Conservation (phyloP, 1,140 invertebrate genomes). For the Aleiodes sp. region DNA sequence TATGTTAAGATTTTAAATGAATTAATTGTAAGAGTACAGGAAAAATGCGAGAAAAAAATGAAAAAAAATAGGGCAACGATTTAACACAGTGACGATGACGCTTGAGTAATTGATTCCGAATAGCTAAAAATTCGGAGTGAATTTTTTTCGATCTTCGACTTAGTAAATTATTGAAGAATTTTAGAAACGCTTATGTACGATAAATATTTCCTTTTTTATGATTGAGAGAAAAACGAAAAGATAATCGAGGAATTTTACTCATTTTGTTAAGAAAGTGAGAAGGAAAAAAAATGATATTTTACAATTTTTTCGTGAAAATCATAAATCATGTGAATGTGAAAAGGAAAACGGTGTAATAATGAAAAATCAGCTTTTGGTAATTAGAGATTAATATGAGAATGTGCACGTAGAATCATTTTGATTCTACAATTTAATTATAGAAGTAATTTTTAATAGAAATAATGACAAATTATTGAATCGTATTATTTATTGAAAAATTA, state of each 20-base stretch:
- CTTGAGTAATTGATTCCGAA: constrained; percentile 21
- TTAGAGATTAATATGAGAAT: constrained; percentile 12
- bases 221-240: not conserved
- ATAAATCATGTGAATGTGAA: not conserved
- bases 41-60: constrained; percentile 1
- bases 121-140: not conserved
- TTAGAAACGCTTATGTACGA: constrained; percentile 17
- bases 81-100: constrained; percentile 25
- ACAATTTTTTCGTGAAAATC: not conserved
- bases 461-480: constrained; percentile 28
- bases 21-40: not conserved
- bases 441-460: constrained; percentile 35
- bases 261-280: too few relatives aligned
- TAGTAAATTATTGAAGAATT: constrained; percentile 21
- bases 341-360: not conserved
- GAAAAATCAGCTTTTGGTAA: not conserved
- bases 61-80: constrained; percentile 22
- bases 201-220: constrained; percentile 11
- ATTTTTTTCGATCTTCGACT: not conserved
- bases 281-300: not conserved
- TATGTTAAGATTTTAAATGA: constrained; percentile 26
- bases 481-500: constrained; percentile 26
- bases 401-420: constrained; percentile 24
- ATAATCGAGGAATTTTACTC: not conserved
- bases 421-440: constrained; percentile 9